These are phyloP conservation scores for Camarhynchus parvulus DNA, from an alignment of 2,113 vertebrate genomes.

Conservation along the genomic window DNA sequence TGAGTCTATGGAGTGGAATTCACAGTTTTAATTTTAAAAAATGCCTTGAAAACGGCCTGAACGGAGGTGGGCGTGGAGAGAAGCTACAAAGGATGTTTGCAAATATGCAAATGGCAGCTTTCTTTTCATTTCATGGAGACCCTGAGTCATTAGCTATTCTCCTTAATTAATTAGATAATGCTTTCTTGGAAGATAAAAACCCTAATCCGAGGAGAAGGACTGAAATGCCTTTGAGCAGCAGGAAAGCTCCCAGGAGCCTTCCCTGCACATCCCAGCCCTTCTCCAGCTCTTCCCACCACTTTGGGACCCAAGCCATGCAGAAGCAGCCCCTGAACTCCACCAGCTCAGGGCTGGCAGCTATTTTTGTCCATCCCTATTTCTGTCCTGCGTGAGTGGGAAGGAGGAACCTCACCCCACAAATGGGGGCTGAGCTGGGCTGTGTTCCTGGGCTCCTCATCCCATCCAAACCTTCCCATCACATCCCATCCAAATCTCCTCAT, in stretches of 20 bases:
- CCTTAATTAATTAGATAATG: background rate
- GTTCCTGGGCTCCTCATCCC: background rate
- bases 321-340: background rate
- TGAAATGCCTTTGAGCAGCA: too few relatives aligned
- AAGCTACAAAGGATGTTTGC: background rate
- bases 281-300: background rate
- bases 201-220: background rate
- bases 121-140: background rate
- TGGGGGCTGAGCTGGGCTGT: background rate
- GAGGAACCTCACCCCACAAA: accelerated
- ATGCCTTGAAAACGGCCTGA: background rate
- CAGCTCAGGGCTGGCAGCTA: background rate
- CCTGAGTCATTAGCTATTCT: background rate
- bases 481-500: too few relatives aligned
- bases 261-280: background rate
- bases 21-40: background rate
- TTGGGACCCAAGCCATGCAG: accelerated
- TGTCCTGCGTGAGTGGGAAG: background rate
- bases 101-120: background rate
- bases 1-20: background rate
- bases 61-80: background rate
- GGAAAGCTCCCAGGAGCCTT: background rate
- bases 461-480: background rate
- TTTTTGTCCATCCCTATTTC: background rate
- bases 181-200: background rate